Base-by-base conservation (phyloP, 2,888 invertebrate species). In the Pheosia gnoma region DNA sequence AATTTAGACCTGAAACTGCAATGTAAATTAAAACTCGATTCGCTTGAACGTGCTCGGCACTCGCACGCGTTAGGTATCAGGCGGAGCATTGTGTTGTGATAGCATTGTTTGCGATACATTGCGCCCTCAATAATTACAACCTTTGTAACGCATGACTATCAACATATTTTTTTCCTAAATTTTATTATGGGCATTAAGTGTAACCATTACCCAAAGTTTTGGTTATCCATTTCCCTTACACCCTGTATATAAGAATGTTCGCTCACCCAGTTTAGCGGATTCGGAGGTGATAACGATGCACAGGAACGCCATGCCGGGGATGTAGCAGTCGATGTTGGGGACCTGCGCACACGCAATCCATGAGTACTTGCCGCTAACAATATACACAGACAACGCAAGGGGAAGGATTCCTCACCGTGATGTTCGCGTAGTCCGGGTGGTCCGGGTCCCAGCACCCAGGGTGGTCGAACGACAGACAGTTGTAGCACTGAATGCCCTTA, bases 361-460 rank as follows among this genome's bases (percentile, higher is more conserved):
- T 38, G 9, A 11, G 4, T 49, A 37, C 11, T n/a, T 37, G 47
- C n/a, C n/a, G 1, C n/a, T n/a, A n/a, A n/a, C 47, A 25, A 13
- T 25, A 8, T 51, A 47, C 51, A 13, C 25, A 52, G 5, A 25
- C 25, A 0, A 52, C 4, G n/a, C 2, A 1, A 10, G 7, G 38
- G 1, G n/a, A 37, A n/a, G 13, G 4, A 38, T 6, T 45, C 71
- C 78, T 85, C 36, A 92, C 92, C 54, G 93, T 93, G 49, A 91
- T 84, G 69, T 93, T 93, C 10, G 88, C 85, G 79, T 88, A 89
- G 78, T 93, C 91, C 2, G 93, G 93, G 63, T 93, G 93, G 65
- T 91, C 92, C 37, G 93, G 93, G 71, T 93, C 93, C 93, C 93
- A 93, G 82, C 93, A 93, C 58, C 93, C 93, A 43, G 91, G 90